These are phyloP conservation scores for Azemiops feae DNA, from an alignment of 2,113 vertebrate genomes.

Conservation along the genomic window DNA sequence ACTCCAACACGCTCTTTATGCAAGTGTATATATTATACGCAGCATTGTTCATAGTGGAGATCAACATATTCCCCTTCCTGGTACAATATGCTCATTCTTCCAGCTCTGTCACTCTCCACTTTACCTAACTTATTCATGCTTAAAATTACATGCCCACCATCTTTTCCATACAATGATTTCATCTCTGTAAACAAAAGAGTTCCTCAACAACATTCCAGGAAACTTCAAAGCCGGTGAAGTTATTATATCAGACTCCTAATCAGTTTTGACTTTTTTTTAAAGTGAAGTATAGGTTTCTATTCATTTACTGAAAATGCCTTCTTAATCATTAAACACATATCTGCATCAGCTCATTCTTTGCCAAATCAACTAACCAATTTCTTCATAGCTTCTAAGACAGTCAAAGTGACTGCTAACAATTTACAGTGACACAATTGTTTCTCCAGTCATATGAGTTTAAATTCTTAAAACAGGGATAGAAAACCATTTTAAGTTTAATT, in stretches of 20 bases:
- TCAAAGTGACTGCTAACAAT: neutral
- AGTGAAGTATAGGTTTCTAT: neutral
- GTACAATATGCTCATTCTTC: slow-evolving; percentile 3
- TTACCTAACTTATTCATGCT: slow-evolving; percentile 6
- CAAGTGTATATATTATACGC: neutral
- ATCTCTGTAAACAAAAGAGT: slow-evolving; percentile 5
- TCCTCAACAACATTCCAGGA: neutral
- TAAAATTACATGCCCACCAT: neutral
- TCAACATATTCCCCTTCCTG: neutral
- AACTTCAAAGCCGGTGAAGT: slow-evolving; percentile 1
- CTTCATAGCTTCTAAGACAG: neutral
- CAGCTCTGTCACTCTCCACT: neutral
- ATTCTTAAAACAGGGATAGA: neutral
- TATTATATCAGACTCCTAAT: neutral
- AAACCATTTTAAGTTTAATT: neutral
- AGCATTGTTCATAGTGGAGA: neutral
- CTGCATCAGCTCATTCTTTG: neutral
- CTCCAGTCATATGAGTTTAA: neutral
- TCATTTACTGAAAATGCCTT: neutral
- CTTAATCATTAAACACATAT: neutral
- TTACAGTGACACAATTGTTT: neutral
- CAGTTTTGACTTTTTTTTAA: neutral
- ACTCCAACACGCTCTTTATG: neutral
- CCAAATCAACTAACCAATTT: neutral
- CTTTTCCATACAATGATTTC: neutral